Evolutionary conservation across 2,888 invertebrate genomes (phyloP), one percentile per base, ranked within the genome.

Genomic region (Drosophila suboccidentalis): DNA sequence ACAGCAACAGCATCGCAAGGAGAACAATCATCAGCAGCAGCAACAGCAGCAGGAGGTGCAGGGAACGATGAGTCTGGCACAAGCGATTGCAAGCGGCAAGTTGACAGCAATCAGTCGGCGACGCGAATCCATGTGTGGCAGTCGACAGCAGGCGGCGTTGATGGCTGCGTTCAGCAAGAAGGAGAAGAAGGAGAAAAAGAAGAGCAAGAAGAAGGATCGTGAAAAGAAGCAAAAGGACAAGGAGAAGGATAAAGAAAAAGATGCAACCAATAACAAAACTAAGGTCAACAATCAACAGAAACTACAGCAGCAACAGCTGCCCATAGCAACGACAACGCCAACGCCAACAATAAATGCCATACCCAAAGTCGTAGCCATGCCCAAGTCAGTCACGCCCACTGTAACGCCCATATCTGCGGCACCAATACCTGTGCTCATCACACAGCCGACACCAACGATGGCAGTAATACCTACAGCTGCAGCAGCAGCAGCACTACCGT

Each of bases 121-220:
- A 0, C 74, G 90, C 1, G 90, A 90, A 34, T 90, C 89, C 0
- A 82, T 87, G 74, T 89, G 90, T 13, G 80, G 84, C 34, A 74
- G 72, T 50, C 77, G 86, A 5, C 88, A 86, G 46, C 86, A 86
- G 66, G 80, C 69, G 50, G 79, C 83, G 5, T 50, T 81, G 0
- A 71, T 88, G 19, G 82, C 82, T 0, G 82, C 82, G 2, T 43
- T 84, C 0, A 53, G 10, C 22, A 88, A 88, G 43, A 86, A 87
- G 66, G 88, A 87, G 26, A 85, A 78, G 39, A 85, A 85, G 57
- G 87, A 85, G 43, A 87, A 87, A 46, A 86, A 86, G 38, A 81
- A 78, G 57, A 78, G 65, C 57, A 80, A 81, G 62, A 81, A 81
- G 5, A 82, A 80, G 65, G 82, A 82, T n/a, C 73, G 82, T 0